Conservation (phyloP, 2,113 vertebrate species). For the Odocoileus hemionus region DNA sequence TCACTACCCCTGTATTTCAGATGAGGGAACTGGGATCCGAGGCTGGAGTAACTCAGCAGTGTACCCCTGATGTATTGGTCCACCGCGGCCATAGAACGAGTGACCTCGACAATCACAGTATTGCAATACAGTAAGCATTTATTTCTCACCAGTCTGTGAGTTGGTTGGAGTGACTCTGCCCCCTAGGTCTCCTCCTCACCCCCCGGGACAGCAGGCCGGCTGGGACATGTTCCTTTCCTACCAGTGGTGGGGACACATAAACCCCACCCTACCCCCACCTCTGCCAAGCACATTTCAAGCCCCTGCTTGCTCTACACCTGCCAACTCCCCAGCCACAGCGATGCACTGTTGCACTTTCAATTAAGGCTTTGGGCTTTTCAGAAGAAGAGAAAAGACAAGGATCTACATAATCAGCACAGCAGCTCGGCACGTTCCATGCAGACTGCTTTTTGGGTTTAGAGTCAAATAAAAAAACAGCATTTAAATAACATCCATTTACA, state of each 20-base stretch:
- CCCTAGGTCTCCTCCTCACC: background rate
- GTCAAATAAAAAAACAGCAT: background rate
- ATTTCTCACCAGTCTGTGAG: background rate
- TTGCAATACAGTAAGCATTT: background rate
- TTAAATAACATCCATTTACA: background rate
- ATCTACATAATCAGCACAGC: accelerated
- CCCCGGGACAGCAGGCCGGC: background rate
- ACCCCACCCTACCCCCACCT: background rate
- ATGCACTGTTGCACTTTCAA: background rate
- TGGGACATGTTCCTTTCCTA: background rate
- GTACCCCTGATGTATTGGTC: accelerated
- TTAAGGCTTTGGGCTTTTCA: background rate
- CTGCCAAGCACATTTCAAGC: background rate
- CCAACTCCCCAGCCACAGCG: background rate
- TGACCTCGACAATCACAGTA: background rate
- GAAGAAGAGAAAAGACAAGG: background rate
- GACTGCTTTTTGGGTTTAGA: background rate
- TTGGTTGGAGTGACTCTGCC: background rate
- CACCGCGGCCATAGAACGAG: background rate
- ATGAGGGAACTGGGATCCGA: background rate
- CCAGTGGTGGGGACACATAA: background rate
- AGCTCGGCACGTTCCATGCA: accelerated
- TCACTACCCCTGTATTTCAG: background rate
- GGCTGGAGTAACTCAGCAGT: background rate
- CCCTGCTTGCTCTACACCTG: background rate